Conservation (phyloP, 2,888 invertebrate species). For the Dicranocentrus wangi region DNA sequence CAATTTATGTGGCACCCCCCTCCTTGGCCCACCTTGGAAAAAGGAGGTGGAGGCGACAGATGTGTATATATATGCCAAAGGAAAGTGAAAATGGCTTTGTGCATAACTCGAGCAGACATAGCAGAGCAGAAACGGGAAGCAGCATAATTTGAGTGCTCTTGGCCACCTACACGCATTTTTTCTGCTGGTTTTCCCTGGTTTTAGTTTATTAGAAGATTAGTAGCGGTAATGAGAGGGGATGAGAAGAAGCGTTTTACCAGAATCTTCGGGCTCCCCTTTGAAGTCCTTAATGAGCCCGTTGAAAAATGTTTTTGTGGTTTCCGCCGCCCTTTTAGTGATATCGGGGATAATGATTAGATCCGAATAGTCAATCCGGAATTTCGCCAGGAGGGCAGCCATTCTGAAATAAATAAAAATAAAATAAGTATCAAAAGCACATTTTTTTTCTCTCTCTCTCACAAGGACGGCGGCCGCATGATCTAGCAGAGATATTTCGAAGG, state of each 20-base stretch:
- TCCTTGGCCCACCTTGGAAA: too few species aligned
- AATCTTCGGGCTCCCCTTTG: conserved; percentile 74
- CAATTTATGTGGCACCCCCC: too few species aligned
- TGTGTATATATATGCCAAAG: too few species aligned
- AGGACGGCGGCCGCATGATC: too few species aligned
- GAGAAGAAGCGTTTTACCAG: conserved; percentile 62
- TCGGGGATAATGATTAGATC: conserved; percentile 93
- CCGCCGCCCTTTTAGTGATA: conserved; percentile 86
- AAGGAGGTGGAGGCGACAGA: too few species aligned
- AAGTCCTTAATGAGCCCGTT: conserved; percentile 83
- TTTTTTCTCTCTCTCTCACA: not conserved
- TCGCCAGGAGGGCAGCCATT: conserved; percentile 92
- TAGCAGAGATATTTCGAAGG: not conserved
- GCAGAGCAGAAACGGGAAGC: too few species aligned
- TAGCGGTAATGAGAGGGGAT: not conserved
- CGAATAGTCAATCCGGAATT: conserved; percentile 95
- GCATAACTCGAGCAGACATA: too few species aligned
- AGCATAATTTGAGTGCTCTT: too few species aligned
- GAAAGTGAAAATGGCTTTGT: too few species aligned
- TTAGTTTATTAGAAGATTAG: not conserved
- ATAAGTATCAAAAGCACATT: not conserved
- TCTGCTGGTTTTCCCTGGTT: not conserved
- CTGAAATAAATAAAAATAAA: conserved; percentile 76
- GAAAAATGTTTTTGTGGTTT: conserved; percentile 84
- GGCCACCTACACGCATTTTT: too few species aligned